Evolutionary conservation across 2,888 invertebrate species (phyloP), one percentile per base, ranked within the genome.

Genomic region (Chrysolina oricalcia): DNA sequence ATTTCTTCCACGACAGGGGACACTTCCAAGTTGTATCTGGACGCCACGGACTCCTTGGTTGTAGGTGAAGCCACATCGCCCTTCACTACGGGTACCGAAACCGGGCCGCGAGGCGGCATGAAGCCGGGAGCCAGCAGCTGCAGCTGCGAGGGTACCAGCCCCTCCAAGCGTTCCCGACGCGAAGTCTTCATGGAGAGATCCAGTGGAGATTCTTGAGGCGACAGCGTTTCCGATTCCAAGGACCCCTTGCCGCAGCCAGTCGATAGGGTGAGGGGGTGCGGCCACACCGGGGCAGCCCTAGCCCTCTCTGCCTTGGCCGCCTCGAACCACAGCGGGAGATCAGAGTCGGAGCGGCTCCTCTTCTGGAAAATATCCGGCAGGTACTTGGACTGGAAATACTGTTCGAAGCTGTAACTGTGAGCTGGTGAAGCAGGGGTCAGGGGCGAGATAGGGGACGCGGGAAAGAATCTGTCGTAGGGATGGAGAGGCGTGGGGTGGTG

Each of bases 131-230:
- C 91, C 72, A 92, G 87, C 66, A 92, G 88, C 85, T 90, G 91
- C 40, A 91, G 88, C n/a, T 88, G 86, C 9, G 87, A 81, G 11
- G 87, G 87, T 53, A 84, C 81, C 35, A 85, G 72, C 72, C 84
- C 85, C 27, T 87, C 87, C 78, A 87, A 75, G 71, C 83, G 87
- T 75, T 88, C 88, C 68, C 87, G 81, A n/a, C 86, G 81, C 64
- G 91, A 90, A 15, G 92, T 89, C 84, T 94, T 95, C 89, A 96
- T 91, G 19, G 96, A 96, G 50, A 97, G 90, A 88, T 97, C 97
- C 75, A 97, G 89, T 0, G 97, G 97, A 3, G 93, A 94, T 78
- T 97, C 96, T 86, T 96, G 96, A 0, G 93, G 93, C 65, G 93
- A 91, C 17, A 89, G 85, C 1, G 74, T 71, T 71, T 90, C 90